Base-by-base conservation (phyloP, 2,888 invertebrate genomes). In the Eupithecia insigniata region DNA sequence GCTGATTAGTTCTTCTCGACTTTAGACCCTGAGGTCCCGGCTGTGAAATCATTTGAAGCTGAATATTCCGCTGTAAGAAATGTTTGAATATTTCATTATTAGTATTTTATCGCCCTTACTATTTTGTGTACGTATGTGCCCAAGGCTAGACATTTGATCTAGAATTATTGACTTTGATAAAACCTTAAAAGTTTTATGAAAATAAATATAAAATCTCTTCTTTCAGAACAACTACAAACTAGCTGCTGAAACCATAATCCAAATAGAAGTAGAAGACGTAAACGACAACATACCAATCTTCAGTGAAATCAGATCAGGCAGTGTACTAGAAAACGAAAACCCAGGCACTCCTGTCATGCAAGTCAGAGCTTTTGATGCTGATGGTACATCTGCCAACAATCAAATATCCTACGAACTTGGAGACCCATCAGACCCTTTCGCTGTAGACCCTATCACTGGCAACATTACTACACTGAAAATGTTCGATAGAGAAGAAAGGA, bases 221-320 rank as follows among this genome's bases (percentile, higher is more conserved):
- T 32, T 75, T 61, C 95, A 97, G 92, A 98, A 98, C 88, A 97
- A 96, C 81, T 96, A 96, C 84, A 96, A 96, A 83, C 90, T 98
- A 86, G 97, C 97, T 4, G 96, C 97, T 2, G 97, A 97, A 90
- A 97, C 96, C 18, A 96, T 96, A 70, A 95, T 98, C 67, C 96
- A 96, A 82, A 96, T 99, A 43, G 96, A 96, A 88, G 95, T 99
- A 1, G 95, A 96, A 84, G 98, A 99, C 87, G 98, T 98, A 0
- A 99, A 99, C 85, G 99, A 99, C 87, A 98, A 98, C 84, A 97
- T 97, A 79, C 99, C 97, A 0, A 96, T 96, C 80, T 98, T 99
- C 84, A 96, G 97, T 64, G 97, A 98, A 88, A 96, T 97, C 18
- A 95, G 96, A 82, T 96, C 96, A 22, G 98, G 98, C 1, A 97